These are phyloP conservation scores for Sylvilagus floridanus DNA, from an alignment of 2,797 vertebrate species.

Conservation along the genomic window DNA sequence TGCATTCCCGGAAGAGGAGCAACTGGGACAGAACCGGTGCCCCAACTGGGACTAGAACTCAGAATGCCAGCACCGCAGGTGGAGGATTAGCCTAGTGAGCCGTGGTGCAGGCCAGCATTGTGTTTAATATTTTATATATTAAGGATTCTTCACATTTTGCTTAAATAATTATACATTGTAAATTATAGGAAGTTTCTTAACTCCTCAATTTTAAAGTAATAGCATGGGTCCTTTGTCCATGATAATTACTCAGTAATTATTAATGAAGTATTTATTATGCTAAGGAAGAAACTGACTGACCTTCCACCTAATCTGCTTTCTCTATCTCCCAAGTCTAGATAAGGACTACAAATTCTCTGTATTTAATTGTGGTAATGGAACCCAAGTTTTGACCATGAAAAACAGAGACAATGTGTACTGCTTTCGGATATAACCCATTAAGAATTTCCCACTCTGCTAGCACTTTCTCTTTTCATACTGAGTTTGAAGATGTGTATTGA, in stretches of 20 bases:
- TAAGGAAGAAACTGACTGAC: background rate
- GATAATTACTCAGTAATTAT: background rate
- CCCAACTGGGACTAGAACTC: too few relatives aligned
- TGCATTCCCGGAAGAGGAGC: too few relatives aligned
- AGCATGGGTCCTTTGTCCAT: background rate
- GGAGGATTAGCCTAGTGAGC: too few relatives aligned
- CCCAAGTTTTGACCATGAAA: background rate
- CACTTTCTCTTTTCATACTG: background rate
- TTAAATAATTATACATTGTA: conserved; percentile 2
- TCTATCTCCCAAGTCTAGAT: background rate
- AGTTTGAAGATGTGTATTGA: background rate
- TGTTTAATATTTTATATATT: background rate
- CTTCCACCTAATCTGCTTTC: background rate
- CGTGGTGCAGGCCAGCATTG: background rate
- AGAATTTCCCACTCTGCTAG: background rate
- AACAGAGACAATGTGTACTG: background rate
- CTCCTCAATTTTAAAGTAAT: background rate
- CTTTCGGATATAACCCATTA: background rate
- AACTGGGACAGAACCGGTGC: too few relatives aligned
- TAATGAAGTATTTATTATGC: background rate
- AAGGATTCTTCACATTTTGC: background rate
- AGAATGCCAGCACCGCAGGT: too few relatives aligned
- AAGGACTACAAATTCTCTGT: background rate
- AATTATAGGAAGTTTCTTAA: background rate
- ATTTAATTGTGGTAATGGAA: background rate